A percentile compares a stretch with the other conserved stretches of the same genome.
Evolutionary conservation across 2,888 invertebrate species (phyloP).

Genomic region (Orthosia incerta): DNA sequence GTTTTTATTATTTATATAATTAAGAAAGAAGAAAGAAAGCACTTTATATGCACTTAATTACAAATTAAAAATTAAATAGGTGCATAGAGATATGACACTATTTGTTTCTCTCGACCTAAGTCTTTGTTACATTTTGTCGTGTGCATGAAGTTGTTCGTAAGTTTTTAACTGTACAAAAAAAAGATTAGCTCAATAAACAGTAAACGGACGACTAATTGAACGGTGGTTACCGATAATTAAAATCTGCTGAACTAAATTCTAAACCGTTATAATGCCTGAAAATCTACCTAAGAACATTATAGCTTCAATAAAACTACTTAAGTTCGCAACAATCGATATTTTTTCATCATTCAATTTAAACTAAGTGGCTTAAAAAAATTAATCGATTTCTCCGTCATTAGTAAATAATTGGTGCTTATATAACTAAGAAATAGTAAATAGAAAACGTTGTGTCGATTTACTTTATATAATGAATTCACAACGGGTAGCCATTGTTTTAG

Average conservation of each 20-base stretch:
- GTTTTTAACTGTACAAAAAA: too few relatives aligned
- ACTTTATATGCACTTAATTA: too few relatives aligned
- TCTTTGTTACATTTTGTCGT: too few relatives aligned
- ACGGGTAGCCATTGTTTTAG: constrained; percentile 45
- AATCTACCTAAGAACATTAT: too few relatives aligned
- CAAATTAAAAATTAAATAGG: too few relatives aligned
- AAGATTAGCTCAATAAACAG: too few relatives aligned
- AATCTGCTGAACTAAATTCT: background rate
- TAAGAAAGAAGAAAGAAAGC: too few relatives aligned
- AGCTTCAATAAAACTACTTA: background rate
- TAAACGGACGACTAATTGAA: background rate
- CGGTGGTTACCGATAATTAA: background rate
- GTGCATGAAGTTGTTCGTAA: too few relatives aligned
- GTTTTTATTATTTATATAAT: too few relatives aligned
- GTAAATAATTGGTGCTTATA: constrained; percentile 24
- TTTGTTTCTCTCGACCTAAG: too few relatives aligned
- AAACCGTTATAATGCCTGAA: background rate
- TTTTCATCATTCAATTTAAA: constrained; percentile 34
- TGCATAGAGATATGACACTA: too few relatives aligned
- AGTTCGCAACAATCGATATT: constrained; percentile 2
- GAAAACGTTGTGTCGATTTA: constrained; percentile 3
- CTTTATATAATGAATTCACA: constrained; percentile 11
- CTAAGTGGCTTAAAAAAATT: constrained; percentile 9
- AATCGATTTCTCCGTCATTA: constrained; percentile 33
- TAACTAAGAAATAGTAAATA: constrained; percentile 32